A percentile compares a stretch with the other conserved stretches of the same genome.
These are phyloP conservation scores for Syritta pipiens DNA, from an alignment of 2,888 invertebrate species.

Conservation along the genomic window DNA sequence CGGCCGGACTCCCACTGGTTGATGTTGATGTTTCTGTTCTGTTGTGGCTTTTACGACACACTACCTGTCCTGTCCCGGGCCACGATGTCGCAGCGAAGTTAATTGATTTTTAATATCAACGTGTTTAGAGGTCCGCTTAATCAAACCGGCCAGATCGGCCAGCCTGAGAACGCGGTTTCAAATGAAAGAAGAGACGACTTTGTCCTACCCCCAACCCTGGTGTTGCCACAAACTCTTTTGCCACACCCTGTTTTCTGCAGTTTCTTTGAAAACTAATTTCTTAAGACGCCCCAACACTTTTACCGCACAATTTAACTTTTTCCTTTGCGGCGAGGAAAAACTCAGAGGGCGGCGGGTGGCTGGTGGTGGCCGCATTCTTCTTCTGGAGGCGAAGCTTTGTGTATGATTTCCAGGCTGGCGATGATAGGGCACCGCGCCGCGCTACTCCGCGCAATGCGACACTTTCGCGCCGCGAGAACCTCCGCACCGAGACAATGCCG, in stretches of 20 bases:
- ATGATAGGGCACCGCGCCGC: no score
- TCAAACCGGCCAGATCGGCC: conserved; percentile 7
- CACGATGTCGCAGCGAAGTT: conserved; percentile 42
- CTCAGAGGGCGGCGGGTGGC: background rate
- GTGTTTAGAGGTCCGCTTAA: conserved; percentile 34
- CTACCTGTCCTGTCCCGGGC: conserved; percentile 40
- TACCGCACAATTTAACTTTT: conserved; percentile 72
- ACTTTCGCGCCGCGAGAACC: conserved; percentile 48
- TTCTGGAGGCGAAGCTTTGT: conserved; percentile 14
- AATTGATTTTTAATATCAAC: conserved; percentile 60
- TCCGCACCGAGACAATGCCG: conserved; percentile 34
- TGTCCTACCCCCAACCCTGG: background rate
- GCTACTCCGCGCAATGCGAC: conserved; percentile 22
- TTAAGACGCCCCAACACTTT: conserved; percentile 71
- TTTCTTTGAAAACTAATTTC: conserved; percentile 71
- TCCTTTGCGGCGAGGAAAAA: conserved; percentile 54
- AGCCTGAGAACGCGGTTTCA: no score
- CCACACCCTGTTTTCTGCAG: conserved; percentile 36
- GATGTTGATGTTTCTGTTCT: conserved; percentile 28
- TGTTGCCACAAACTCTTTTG: conserved; percentile 39
- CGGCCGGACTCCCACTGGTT: conserved; percentile 27
- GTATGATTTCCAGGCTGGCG: conserved; percentile 42
- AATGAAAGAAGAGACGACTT: conserved; percentile 26
- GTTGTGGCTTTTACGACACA: conserved; percentile 28
- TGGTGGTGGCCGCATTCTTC: background rate